Base-by-base conservation (phyloP, 2,888 invertebrate species). In the Atrina japonica region DNA sequence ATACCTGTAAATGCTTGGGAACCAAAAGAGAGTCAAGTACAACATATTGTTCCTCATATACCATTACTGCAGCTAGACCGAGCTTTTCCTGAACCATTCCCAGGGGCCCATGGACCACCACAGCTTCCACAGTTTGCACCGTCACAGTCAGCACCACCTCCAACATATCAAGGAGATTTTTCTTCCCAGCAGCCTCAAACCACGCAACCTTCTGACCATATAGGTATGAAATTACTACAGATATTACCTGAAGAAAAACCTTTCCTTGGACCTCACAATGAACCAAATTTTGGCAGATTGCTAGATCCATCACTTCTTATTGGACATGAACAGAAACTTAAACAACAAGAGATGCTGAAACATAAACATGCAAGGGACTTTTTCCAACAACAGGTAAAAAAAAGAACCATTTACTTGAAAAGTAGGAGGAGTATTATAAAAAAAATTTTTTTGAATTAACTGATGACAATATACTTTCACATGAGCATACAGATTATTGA, bases 211-310 rank as follows among this genome's bases (percentile, higher is more conserved):
- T 47, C 55, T 18, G 14, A 30, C 3, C 43, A 43, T 3, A 73
- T 78, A 64, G 82, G 76, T 30, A 80, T 83, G 58, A 81, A 78
- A 14, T 52, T 83, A 29, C 66, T 83, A 9, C 69, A 73, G 41
- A 35, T 82, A n/a, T 65, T 73, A 14, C 73, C 72, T 11, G 77
- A 74, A 25, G 71, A 77, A 30, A 77, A 77, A 35, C 70, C 65
- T 25, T 61, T 65, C 1, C 60, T 70, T 16, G 71, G 77, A 25
- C 75, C 64, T n/a, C 63, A 59, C n/a, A 47, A 61, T 25, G 66
- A 75, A 40, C 77, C 81, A 6, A 68, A 69, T 64, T 83, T 83
- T 77, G 84, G 84, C 29, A 76, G 82, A 52, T 72, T 84, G 45
- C 76, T 83, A 25, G 77, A 78, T 41, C 84, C 84, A 43, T 70